Evolutionary conservation across 2,797 vertebrate genomes (phyloP), one percentile per base, ranked within the genome.

Genomic region (Trachops cirrhosus): DNA sequence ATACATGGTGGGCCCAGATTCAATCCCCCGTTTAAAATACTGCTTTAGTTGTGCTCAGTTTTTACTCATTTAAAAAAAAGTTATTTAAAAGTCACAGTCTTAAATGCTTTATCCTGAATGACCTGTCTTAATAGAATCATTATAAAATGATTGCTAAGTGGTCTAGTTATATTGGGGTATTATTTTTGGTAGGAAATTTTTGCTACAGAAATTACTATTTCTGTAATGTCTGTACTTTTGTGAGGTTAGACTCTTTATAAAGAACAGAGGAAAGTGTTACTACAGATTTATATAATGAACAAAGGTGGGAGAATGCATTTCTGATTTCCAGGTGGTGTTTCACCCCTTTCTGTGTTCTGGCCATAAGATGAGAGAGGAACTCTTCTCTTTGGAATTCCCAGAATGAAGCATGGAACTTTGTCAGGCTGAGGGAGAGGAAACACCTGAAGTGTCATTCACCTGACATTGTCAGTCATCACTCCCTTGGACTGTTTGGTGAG

Each of bases 111-210:
- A 59, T 82, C 54, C 91, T 62, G n/a, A 85, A 95, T 77, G 29
- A 48, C 37, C 21, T 87, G 34, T 71, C 90, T 59, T 85, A 48
- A 87, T 80, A 79, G 54, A 68, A 14, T 84, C 48, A 50, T 91
- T 95, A 32, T 74, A 75, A 89, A 86, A 57, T 52, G 18, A 52
- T 93, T 88, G 14, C 64, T 89, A 86, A 79, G 41, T 84, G 34
- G 26, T 91, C 34, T 91, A 29, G 24, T 84, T 94, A 84, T 89
- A 95, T 75, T 93, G 18, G 26, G 52, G 19, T 95, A 4, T 86
- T 93, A 89, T 59, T 93, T 95, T 91, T 62, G 83, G 50, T 64
- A 75, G 44, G 29, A 46, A 70, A 82, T 85, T 89, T 86, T 89
- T 29, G 41, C 34, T 93, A 41, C 21, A 79, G 50, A 86, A 95